Conservation (phyloP, 2,888 invertebrate genomes). For the Serrognathus titanus region DNA sequence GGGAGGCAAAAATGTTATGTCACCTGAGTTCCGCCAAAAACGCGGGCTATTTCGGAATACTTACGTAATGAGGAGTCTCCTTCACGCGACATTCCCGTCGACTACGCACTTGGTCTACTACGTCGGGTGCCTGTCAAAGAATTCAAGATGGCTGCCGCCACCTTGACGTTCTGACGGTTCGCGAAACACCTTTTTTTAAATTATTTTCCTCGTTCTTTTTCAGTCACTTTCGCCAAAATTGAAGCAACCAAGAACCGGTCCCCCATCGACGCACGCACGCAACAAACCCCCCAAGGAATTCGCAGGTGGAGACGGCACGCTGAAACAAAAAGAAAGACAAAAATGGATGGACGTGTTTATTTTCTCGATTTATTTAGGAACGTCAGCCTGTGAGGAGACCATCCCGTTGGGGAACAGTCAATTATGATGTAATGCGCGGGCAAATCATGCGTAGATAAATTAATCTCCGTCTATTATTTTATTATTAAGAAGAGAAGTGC, state of each 20-base stretch:
- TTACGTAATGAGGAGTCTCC: too few relatives aligned
- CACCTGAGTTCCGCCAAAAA: too few relatives aligned
- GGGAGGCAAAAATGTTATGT: too few relatives aligned
- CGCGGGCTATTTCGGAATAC: too few relatives aligned
- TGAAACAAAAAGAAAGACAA: too few relatives aligned
- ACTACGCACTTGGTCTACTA: background rate
- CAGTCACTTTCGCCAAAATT: background rate
- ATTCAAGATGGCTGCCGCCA: slow-evolving; percentile 48
- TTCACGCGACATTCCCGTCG: too few relatives aligned
- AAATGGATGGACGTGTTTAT: slow-evolving; percentile 3
- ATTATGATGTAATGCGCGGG: slow-evolving; percentile 11
- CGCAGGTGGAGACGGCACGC: background rate
- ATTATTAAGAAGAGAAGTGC: slow-evolving; percentile 4
- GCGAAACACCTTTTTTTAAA: slow-evolving; percentile 27
- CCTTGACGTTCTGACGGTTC: slow-evolving; percentile 42
- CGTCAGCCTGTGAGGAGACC: background rate
- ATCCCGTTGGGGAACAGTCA: slow-evolving; percentile 6
- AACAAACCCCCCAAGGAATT: background rate
- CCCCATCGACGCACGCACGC: background rate
- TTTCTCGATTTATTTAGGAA: slow-evolving; percentile 6
- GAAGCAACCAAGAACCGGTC: background rate
- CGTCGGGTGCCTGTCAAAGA: slow-evolving; percentile 18
- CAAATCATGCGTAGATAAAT: background rate
- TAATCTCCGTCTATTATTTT: too few relatives aligned
- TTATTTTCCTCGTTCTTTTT: slow-evolving; percentile 19